Conservation (phyloP, 2,113 vertebrate species). For the Passer montanus region DNA sequence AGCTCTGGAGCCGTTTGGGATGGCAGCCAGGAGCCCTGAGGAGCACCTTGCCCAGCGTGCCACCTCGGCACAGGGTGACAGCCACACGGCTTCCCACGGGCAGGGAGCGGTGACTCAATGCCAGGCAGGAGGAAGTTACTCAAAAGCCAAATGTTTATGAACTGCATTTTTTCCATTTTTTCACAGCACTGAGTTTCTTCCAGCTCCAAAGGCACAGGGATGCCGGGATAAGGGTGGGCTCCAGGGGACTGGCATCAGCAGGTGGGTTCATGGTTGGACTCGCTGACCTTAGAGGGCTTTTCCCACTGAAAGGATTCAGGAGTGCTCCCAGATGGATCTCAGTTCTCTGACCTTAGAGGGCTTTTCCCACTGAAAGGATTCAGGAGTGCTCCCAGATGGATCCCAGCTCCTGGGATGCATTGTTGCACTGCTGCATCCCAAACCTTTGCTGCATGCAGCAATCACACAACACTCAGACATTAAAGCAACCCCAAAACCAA, state of each 20-base stretch:
- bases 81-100: background rate
- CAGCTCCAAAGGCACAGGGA: background rate
- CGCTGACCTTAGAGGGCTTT: background rate
- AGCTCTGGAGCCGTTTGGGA: background rate
- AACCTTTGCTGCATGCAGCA: fast-evolving
- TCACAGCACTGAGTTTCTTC: background rate
- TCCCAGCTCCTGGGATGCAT: background rate
- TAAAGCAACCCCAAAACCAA: background rate
- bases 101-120: background rate
- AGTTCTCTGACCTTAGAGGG: background rate
- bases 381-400: background rate
- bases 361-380: background rate
- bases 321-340: background rate
- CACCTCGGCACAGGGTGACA: background rate
- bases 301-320: background rate
- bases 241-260: background rate
- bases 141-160: conserved; percentile 15
- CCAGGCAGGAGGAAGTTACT: background rate
- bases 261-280: background rate
- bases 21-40: background rate
- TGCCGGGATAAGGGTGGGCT: background rate
- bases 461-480: fast-evolving
- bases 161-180: background rate
- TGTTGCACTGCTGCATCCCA: background rate
- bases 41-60: background rate